These are phyloP conservation scores for Lasioglossum oenotherae DNA, from an alignment of 2,888 invertebrate species.

Conservation along the genomic window DNA sequence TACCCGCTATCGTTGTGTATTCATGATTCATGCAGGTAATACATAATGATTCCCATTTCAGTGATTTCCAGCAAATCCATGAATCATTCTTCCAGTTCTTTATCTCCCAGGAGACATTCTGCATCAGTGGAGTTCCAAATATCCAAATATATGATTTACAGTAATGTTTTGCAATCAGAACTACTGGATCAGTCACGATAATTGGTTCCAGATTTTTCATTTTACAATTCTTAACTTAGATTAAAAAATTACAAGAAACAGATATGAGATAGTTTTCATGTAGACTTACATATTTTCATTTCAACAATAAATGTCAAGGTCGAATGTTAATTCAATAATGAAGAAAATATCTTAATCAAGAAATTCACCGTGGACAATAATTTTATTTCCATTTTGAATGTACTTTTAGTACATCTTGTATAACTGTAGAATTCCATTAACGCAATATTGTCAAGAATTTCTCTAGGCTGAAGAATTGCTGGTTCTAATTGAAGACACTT, in stretches of 20 bases:
- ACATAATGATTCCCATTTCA: neutral
- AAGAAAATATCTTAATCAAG: too few species aligned
- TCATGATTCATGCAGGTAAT: neutral
- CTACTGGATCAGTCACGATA: neutral
- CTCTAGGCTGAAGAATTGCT: neutral
- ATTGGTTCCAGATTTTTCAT: neutral
- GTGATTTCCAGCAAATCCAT: neutral
- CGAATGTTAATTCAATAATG: neutral
- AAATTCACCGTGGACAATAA: too few species aligned
- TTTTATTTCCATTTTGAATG: too few species aligned
- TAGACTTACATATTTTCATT: neutral
- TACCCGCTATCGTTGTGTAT: neutral
- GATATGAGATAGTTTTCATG: neutral
- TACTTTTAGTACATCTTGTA: neutral
- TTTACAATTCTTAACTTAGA: neutral
- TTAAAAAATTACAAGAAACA: neutral
- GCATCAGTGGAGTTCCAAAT: neutral
- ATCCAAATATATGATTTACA: neutral
- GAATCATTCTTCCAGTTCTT: neutral
- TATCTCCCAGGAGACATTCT: neutral
- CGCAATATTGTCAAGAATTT: neutral
- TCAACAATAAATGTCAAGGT: neutral
- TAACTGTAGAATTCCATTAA: neutral
- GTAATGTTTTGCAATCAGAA: neutral
- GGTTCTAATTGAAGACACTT: neutral